A percentile compares a stretch with the other conserved stretches of the same genome.
These are phyloP conservation scores for Numenius arquata DNA, from an alignment of 2,113 vertebrate genomes.

Conservation along the genomic window DNA sequence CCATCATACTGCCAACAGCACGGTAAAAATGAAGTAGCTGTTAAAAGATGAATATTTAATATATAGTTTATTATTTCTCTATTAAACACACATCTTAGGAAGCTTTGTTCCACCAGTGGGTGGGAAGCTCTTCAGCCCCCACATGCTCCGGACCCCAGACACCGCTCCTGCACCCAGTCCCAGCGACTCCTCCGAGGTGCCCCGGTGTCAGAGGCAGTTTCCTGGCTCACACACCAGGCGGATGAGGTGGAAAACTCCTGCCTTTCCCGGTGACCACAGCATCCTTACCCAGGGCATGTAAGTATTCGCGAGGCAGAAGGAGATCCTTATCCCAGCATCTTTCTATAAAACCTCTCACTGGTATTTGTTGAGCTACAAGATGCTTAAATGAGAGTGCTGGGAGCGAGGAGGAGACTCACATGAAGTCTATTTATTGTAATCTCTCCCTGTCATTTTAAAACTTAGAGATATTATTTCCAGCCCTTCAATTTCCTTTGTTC, in stretches of 20 bases:
- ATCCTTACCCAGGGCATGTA: not conserved
- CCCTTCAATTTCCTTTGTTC: not conserved
- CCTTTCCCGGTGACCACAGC: not conserved
- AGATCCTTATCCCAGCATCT: not conserved
- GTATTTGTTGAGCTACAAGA: accelerated
- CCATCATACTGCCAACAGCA: accelerated
- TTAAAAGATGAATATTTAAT: not conserved
- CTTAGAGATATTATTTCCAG: not conserved
- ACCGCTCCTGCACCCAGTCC: not conserved
- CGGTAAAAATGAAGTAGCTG: not conserved
- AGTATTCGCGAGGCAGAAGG: accelerated
- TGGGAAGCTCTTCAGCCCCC: not conserved
- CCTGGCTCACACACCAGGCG: not conserved
- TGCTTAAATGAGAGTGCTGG: not conserved
- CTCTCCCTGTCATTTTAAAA: not conserved
- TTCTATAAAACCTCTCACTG: not conserved
- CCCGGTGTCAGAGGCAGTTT: not conserved
- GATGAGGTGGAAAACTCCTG: not conserved
- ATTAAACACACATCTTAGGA: not conserved
- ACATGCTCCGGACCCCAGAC: accelerated
- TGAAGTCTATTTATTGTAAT: not conserved
- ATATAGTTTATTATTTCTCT: not conserved
- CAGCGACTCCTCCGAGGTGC: not conserved
- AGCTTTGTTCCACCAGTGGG: not conserved
- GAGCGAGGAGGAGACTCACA: not conserved